Evolutionary conservation across 2,888 invertebrate genomes (phyloP).

Genomic region (Acanthococcus lagerstroemiae): DNA sequence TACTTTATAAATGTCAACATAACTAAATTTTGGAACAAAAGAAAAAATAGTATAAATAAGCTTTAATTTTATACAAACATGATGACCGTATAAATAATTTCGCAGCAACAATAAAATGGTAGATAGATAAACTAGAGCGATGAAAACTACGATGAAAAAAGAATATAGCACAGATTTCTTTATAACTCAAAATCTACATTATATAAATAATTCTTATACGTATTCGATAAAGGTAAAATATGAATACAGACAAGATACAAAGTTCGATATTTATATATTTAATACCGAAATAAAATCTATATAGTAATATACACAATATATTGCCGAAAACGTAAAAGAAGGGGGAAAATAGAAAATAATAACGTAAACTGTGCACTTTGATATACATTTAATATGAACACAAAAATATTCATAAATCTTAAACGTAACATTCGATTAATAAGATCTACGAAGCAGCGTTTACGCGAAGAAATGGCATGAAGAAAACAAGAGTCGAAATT

Average conservation of each 20-base stretch:
- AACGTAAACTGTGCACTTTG: conserved; percentile 5
- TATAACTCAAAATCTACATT: not conserved
- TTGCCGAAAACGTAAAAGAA: conserved; percentile 3
- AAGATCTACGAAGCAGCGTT: not conserved
- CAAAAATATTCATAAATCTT: conserved; percentile 19
- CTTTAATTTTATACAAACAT: conserved; percentile 5
- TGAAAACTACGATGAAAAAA: conserved; percentile 3
- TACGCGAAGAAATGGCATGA: not conserved
- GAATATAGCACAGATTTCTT: conserved; percentile 5
- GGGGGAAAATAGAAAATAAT: no score
- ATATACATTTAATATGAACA: conserved; percentile 18
- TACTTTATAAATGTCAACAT: conserved; percentile 9
- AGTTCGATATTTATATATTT: conserved; percentile 4
- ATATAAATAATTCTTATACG: not conserved
- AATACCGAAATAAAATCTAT: conserved; percentile 2
- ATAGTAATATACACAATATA: conserved; percentile 14
- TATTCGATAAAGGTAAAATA: conserved; percentile 11
- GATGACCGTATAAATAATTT: conserved; percentile 9
- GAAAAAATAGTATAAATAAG: conserved; percentile 12
- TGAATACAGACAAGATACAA: conserved; percentile 15
- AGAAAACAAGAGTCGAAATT: not conserved
- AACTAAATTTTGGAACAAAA: conserved; percentile 17
- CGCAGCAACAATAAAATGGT: conserved; percentile 16
- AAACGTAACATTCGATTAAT: not conserved
- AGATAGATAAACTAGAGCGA: conserved; percentile 8